Conservation (phyloP, 30 jellyfish, hydroid and myxozoan genomes). For the Haliclystus octoradiatus region DNA sequence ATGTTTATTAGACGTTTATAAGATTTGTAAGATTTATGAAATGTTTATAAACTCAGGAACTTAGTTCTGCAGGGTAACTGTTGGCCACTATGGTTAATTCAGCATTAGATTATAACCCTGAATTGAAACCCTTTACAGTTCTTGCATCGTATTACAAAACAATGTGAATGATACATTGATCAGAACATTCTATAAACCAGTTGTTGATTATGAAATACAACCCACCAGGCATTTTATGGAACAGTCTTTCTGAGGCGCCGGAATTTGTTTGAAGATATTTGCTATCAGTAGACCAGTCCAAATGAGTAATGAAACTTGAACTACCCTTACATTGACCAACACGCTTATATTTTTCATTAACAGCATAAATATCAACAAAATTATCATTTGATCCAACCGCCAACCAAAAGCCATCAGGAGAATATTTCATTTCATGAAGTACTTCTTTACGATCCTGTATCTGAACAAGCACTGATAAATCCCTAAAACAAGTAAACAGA, state of each 20-base stretch:
- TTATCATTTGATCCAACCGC: constrained; percentile 94
- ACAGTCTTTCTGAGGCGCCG: constrained; percentile 87
- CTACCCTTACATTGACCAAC: constrained; percentile 96
- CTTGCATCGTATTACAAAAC: no score
- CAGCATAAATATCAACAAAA: constrained; percentile 84
- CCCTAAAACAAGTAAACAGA: constrained; percentile 26
- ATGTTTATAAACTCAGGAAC: no score
- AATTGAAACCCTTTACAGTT: no score
- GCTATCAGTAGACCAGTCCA: constrained; percentile 93
- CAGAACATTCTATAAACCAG: no score
- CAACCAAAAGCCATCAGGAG: constrained; percentile 86
- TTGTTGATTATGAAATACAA: no score
- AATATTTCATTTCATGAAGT: constrained; percentile 79
- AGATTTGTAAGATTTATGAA: no score
- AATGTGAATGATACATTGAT: no score
- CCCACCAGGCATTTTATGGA: constrained; percentile 81
- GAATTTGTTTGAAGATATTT: constrained; percentile 88
- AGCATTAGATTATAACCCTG: no score
- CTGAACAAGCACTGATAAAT: constrained; percentile 65
- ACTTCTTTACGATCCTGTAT: constrained; percentile 92
- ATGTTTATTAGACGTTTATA: no score
- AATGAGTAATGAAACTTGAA: constrained; percentile 85
- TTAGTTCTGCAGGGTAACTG: no score
- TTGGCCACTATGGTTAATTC: no score
- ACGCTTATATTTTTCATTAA: constrained; percentile 74